Evolutionary conservation across 2,797 vertebrate genomes (phyloP).

Genomic region (Leuciscus waleckii): DNA sequence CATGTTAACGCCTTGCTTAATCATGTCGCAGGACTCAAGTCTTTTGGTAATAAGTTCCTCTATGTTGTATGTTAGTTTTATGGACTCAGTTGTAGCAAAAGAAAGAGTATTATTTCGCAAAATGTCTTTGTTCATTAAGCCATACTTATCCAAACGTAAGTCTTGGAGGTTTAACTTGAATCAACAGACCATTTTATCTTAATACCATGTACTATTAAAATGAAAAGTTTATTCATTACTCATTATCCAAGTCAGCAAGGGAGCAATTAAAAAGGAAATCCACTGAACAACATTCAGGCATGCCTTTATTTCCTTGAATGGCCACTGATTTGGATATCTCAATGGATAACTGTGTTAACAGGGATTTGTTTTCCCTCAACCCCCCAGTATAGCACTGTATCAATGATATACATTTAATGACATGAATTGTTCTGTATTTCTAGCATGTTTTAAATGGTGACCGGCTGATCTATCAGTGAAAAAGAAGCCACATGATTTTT

Average conservation of each 20-base stretch:
- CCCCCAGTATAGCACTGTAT: neutral
- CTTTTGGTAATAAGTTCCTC: neutral
- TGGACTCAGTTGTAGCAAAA: neutral
- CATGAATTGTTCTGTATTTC: neutral
- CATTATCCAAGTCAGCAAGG: neutral
- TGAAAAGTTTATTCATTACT: neutral
- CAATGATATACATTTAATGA: neutral
- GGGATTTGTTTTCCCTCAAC: neutral
- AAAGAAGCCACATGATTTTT: neutral
- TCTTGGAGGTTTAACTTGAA: neutral
- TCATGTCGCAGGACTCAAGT: neutral
- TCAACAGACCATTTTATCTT: neutral
- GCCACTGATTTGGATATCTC: neutral
- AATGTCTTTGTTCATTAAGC: neutral
- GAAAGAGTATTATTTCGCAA: neutral
- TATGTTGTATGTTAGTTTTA: neutral
- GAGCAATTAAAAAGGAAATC: slow-evolving; percentile 19
- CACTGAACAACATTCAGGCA: neutral
- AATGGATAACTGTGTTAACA: neutral
- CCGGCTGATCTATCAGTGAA: neutral
- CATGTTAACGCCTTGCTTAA: neutral
- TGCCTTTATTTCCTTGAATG: neutral
- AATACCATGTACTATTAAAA: neutral
- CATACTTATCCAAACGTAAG: neutral
- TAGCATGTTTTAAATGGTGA: neutral